Evolutionary conservation across 2,113 vertebrate species (phyloP), one percentile per base, ranked within the genome.

Genomic region (Oncorhynchus gorbuscha): DNA sequence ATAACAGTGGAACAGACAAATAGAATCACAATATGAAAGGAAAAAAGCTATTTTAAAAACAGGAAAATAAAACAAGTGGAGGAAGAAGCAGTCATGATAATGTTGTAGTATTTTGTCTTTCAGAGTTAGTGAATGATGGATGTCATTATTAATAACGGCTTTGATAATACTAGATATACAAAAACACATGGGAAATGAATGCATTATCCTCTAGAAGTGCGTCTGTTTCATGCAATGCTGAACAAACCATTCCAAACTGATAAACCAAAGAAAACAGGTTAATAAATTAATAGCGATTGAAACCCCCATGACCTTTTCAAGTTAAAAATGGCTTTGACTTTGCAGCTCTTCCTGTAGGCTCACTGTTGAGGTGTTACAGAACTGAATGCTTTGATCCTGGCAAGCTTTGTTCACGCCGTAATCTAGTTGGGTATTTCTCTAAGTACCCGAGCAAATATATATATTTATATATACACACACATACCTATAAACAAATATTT

Each of bases 221-320:
- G 30, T 79, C 77, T 81, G 78, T 78, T 83, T 79, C 84, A 87
- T 89, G 88, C 79, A 65, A 81, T 77, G 80, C 67, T 73, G 72
- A 86, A 77, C 59, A 79, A 55, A 78, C 73, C 77, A 80, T 78
- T 72, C 78, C 81, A 76, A 55, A 89, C 78, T 82, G 81, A 84
- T 45, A 11, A 45, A 45, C 39, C 81, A 78, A 70, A 75, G 13
- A 72, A 77, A 73, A 39, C 69, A 59, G 78, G 85, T 91, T 91
- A 91, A 94, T 93, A 94, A 93, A 93, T 93, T 89, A 93, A 92
- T 89, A 84, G 51, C 84, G 81, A 81, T 45, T 39, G 80, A 79
- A 81, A 77, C 20, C 71, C 78, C 81, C 71, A 76, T 87, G 80
- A 87, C 83, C 80, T 81, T 82, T 85, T 78, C 77, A 77, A 81